Base-by-base conservation (phyloP, 2,888 invertebrate species). In the Malthinus seriepunctatus region DNA sequence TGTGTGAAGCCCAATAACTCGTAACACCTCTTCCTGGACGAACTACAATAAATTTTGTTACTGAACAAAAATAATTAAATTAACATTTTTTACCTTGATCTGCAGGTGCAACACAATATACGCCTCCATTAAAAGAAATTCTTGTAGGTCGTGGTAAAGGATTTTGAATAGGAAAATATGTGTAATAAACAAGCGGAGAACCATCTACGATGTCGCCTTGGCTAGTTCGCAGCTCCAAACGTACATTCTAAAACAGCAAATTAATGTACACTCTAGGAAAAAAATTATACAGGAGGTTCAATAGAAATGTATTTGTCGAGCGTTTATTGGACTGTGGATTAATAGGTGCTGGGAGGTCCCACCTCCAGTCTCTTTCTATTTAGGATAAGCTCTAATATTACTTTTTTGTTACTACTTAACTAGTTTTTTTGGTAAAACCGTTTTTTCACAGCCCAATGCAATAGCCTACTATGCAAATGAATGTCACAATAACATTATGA, bases 151-250 rank as follows among this genome's bases (percentile, higher is more conserved):
- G 57, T 14, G 61, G 61, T 32, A 61, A 38, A 10, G 37, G 35
- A 6, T 39, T 12, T 35, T 53, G 54, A 7, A 23, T 46, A 4
- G 61, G 61, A 54, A 61, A 61, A 12, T 61, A 47, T n/a, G 57
- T 23, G 10, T 47, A 23, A 37, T 61, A 61, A 4, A 33, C 11
- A 6, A 56, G 9, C 0, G 50, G 9, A 8, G 7, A 10, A 8
- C 54, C 57, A 11, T 9, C 39, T 9, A 42, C 8, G 12, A 61
- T 32, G 7, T 57, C 54, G 15, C 57, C 52, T 31, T 46, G 23
- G 0, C 50, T 6, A n/a, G 57, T 44, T 10, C 9, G 10, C 34
- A 61, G 23, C 3, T 57, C 46, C 15, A 57, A 32, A 8, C 33
- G 42, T 23, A 61, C 57, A 15, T 57, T 61, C 61, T 61, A 32